These are phyloP conservation scores for Phocoena sinus DNA, from an alignment of 2,113 vertebrate species.

Conservation along the genomic window DNA sequence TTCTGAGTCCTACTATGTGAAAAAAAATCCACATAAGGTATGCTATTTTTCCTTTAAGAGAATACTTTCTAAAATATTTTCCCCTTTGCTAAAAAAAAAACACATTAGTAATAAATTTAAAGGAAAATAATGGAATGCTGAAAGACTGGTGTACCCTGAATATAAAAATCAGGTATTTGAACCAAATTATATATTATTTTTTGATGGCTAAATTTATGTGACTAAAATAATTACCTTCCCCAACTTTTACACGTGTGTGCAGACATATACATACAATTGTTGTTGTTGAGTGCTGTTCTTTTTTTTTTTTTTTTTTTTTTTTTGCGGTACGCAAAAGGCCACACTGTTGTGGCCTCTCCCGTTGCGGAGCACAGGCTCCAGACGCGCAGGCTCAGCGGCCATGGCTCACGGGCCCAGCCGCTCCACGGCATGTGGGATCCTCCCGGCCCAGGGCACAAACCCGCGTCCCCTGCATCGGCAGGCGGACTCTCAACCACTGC, in stretches of 20 bases:
- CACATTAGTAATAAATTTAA: background rate
- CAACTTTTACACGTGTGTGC: background rate
- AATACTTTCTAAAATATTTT: background rate
- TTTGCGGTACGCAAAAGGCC: too few relatives aligned
- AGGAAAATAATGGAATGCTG: background rate
- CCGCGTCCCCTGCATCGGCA: too few relatives aligned
- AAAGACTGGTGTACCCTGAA: background rate
- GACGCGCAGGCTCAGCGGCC: too few relatives aligned
- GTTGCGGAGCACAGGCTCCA: too few relatives aligned
- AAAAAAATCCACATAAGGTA: background rate
- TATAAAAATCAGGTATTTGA: background rate
- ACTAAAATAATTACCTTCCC: background rate
- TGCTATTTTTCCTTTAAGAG: background rate
- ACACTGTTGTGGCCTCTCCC: too few relatives aligned
- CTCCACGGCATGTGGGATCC: too few relatives aligned
- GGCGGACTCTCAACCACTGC: too few relatives aligned
- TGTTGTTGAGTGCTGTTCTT: background rate
- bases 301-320: too few relatives aligned
- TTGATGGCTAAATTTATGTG: conserved; percentile 4
- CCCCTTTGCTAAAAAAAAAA: background rate
- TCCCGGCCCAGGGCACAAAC: too few relatives aligned
- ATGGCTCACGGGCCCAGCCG: too few relatives aligned
- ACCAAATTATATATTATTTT: background rate
- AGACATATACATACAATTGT: background rate
- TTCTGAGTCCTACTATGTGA: background rate